Evolutionary conservation across 2,888 invertebrate genomes (phyloP).

Genomic region (Epirrita christyi): DNA sequence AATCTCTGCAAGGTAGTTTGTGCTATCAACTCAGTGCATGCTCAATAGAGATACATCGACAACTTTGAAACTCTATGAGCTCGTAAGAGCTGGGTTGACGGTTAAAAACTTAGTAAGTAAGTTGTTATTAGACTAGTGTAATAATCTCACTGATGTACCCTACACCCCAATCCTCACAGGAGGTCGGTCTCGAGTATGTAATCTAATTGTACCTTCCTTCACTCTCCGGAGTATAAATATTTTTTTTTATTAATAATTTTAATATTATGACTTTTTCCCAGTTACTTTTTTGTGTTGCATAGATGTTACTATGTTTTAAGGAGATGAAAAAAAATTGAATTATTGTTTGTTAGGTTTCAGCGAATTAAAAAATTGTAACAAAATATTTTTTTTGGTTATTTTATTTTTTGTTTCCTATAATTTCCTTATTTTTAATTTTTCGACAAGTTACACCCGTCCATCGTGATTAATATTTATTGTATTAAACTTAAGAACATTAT

Average conservation of each 20-base stretch:
- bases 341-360: conserved; percentile 86
- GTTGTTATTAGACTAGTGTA: conserved; percentile 78
- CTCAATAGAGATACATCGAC: conserved; percentile 60
- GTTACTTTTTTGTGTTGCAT: conserved; percentile 85
- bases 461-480: conserved; percentile 80
- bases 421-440: conserved; percentile 56
- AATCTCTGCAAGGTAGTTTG: conserved; percentile 82
- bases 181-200: conserved; percentile 71
- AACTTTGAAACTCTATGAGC: conserved; percentile 46
- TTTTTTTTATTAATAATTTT: conserved; percentile 63
- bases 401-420: conserved; percentile 57
- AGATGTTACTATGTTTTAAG: conserved; percentile 86
- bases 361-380: conserved; percentile 84
- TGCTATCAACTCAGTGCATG: conserved; percentile 67
- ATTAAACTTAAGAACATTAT: conserved; percentile 74
- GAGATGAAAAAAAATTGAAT: conserved; percentile 73
- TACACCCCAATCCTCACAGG: conserved; percentile 58
- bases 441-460: conserved; percentile 84
- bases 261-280: conserved; percentile 76
- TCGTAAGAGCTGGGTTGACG: conserved; percentile 61
- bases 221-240: conserved; percentile 83
- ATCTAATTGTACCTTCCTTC: conserved; percentile 82
- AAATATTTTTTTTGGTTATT: conserved; percentile 76
- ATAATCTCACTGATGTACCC: conserved; percentile 82
- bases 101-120: conserved; percentile 65